phyloP scores from a whole-genome alignment of 1,140 invertebrate genomes.

The Brachionus manjavacas region DNA sequence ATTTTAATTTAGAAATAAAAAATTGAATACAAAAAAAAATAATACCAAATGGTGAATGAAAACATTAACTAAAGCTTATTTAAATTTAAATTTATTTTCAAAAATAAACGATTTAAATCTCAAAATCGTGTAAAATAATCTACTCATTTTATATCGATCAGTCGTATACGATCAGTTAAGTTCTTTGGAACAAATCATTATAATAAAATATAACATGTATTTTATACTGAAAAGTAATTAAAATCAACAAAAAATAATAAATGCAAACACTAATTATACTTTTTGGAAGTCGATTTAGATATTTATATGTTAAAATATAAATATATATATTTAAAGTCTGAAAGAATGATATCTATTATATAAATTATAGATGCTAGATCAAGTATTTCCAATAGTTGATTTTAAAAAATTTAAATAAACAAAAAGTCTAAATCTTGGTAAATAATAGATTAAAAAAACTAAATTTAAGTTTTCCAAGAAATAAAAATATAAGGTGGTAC shows the following conservation, averaged over 20 bases:
- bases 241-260: slow-evolving; percentile 1
- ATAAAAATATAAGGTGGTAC: not conserved
- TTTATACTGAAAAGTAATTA: not conserved
- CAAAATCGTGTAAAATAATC: not conserved
- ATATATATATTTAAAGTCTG: not conserved
- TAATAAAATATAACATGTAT: slow-evolving; percentile 14
- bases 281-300: not conserved
- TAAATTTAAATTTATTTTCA: not conserved
- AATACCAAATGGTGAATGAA: no score
- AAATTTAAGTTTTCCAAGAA: not conserved
- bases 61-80: no score
- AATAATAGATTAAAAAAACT: not conserved
- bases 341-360: not conserved
- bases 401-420: not conserved
- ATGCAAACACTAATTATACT: slow-evolving; percentile 13
- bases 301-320: not conserved
- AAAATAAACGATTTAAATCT: not conserved
- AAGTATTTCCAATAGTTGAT: not conserved
- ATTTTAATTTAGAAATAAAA: no score
- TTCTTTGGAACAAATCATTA: not conserved
- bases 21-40: no score
- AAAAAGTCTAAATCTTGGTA: not conserved
- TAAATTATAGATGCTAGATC: not conserved
- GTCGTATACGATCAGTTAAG: not conserved
- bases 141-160: not conserved